Evolutionary conservation across 1,140 invertebrate species (phyloP), one percentile per base, ranked within the genome.

Genomic region (Aphelinus atriplicis): DNA sequence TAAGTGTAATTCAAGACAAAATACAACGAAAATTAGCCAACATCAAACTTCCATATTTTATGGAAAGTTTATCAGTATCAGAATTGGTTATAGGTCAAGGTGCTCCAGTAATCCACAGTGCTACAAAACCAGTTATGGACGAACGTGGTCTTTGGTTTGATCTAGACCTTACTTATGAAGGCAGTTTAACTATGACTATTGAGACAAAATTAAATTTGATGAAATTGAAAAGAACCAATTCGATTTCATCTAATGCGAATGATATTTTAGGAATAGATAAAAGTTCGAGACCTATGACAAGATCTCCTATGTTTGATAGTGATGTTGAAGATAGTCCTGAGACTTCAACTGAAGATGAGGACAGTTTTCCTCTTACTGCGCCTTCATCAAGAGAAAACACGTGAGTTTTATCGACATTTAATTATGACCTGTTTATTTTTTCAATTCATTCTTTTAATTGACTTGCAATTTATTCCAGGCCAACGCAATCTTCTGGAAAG

Each of bases 161-260:
- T 88, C 88, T 98, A 9, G 95, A 98, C 83, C 87, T 99, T 58
- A 92, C 92, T 7, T 99, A 99, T 87, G 92, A 94, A 79, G 98
- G 98, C 51, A 91, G 92, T 65, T 92, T 96, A 48, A 91, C 93
- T 71, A 94, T 99, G 89, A 96, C 95, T 1, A 91, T 99, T n/a
- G 95, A 97, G 81, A 99, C 97, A 0, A 97, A 98, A 85, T 87
- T 99, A 47, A 98, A 99, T 89, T 89, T 99, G 55, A 92, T 98
- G 91, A 97, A 96, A 83, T 88, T 98, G 6, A 93, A 92, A 75
- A 86, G 84, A 72, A 77, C 83, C 0, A 77, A 80, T 2, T 84
- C 82, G 1, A 53, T 81, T 45, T 58, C 74, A 42, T 79, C 72
- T 46, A 83, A 80, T 50, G 66, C 81, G 1, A 80, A 77, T 26